These are phyloP conservation scores for Trachythela sp. DNA, from an alignment of 64 coral and sea anemone species.

Conservation along the genomic window DNA sequence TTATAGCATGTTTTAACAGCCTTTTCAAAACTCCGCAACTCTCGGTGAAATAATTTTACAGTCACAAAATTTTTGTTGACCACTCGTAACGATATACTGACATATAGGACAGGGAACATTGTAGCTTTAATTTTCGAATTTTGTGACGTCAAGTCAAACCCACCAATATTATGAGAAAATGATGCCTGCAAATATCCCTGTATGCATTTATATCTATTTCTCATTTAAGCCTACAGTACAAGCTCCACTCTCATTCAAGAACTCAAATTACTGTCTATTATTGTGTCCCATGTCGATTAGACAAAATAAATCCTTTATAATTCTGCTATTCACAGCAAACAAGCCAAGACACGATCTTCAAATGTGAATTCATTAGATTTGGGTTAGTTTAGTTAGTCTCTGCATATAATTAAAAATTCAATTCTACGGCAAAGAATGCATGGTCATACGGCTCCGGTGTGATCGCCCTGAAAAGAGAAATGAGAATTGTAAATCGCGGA, in stretches of 20 bases:
- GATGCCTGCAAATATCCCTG: background rate
- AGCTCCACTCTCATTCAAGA: background rate
- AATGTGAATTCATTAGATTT: background rate
- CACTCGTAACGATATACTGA: no score
- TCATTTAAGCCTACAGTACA: background rate
- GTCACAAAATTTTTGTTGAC: no score
- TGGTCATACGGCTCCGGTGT: background rate
- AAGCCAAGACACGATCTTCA: background rate
- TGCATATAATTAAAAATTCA: slow-evolving; percentile 15
- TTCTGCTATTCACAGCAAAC: background rate
- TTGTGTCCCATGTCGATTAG: background rate
- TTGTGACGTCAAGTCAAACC: no score
- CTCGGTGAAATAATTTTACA: no score
- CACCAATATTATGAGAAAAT: no score
- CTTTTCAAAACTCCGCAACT: no score
- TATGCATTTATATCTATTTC: background rate
- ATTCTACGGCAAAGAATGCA: background rate
- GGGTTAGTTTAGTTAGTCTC: background rate
- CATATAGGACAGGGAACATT: no score
- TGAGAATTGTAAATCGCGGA: background rate
- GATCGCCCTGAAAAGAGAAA: background rate
- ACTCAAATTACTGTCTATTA: background rate
- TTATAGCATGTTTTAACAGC: no score
- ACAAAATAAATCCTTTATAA: background rate
- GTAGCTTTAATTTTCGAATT: no score